Percentiles rank a stretch among this genome's conserved stretches.
Evolutionary conservation across 2,888 invertebrate species (phyloP).

Genomic region (Timema cristinae): DNA sequence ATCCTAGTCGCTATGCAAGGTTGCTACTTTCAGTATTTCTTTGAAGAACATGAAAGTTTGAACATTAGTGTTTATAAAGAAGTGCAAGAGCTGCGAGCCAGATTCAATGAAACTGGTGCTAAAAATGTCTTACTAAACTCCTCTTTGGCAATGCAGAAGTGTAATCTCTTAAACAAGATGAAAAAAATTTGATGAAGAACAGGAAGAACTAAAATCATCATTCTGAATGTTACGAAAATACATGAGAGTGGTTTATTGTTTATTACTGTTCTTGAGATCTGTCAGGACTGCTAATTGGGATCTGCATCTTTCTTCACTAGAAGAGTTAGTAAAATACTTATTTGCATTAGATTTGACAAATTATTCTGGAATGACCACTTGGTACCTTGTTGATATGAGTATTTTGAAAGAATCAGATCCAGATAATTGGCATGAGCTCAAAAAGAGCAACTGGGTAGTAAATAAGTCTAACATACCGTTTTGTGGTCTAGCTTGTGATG

Average conservation of each 20-base stretch:
- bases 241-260: slow-evolving; percentile 15
- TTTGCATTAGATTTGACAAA: too few species aligned
- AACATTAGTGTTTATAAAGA: not conserved
- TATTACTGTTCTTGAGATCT: slow-evolving; percentile 13
- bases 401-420: slow-evolving; percentile 9
- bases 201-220: not conserved
- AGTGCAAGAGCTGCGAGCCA: slow-evolving; percentile 7
- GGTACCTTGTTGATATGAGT: slow-evolving; percentile 19
- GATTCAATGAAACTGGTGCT: not conserved
- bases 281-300: slow-evolving; percentile 19
- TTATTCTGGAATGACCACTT: slow-evolving; percentile 18
- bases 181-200: not conserved
- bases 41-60: slow-evolving; percentile 7
- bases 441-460: slow-evolving; percentile 3
- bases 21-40: slow-evolving; percentile 13
- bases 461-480: slow-evolving; percentile 16
- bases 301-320: slow-evolving; percentile 16
- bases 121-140: slow-evolving; percentile 7
- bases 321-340: too few species aligned
- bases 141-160: slow-evolving; percentile 9
- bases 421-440: not conserved
- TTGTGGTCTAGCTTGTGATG: slow-evolving; percentile 19
- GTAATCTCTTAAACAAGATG: not conserved
- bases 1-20: slow-evolving; percentile 15
- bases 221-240: slow-evolving; percentile 17